A percentile compares a stretch with the other conserved stretches of the same genome.
Conservation (phyloP, 2,797 vertebrate genomes). For the Hypotaenidia philippensis region DNA sequence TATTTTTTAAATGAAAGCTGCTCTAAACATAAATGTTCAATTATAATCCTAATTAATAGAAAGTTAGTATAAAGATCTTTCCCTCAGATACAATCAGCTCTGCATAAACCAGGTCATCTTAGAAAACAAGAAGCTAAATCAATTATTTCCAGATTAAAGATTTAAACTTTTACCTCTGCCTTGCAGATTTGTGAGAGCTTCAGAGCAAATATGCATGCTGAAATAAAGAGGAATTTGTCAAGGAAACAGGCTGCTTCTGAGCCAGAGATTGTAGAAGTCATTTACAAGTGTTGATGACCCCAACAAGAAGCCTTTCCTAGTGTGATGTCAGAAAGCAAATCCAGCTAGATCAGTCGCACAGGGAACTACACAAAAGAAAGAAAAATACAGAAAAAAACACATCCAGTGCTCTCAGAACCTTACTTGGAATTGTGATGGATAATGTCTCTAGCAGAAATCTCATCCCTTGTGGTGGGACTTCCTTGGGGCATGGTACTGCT, state of each 20-base stretch:
- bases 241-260: background rate
- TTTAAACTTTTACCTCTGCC: background rate
- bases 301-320: background rate
- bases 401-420: background rate
- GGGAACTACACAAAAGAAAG: background rate
- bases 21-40: background rate
- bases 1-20: background rate
- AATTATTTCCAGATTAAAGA: constrained; percentile 7
- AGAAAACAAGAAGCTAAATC: background rate
- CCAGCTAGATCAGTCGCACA: background rate
- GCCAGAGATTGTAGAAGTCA: background rate
- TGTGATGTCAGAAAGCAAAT: background rate
- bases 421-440: background rate
- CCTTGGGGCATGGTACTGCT: background rate
- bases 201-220: background rate
- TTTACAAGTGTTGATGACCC: background rate
- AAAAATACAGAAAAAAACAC: background rate
- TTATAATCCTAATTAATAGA: background rate
- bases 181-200: background rate
- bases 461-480: background rate
- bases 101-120: background rate
- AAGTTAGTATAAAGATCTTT: background rate
- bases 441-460: background rate
- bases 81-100: background rate
- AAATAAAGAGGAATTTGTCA: background rate